Evolutionary conservation across 2,888 invertebrate genomes (phyloP).

Genomic region (Amphipyra berbera): DNA sequence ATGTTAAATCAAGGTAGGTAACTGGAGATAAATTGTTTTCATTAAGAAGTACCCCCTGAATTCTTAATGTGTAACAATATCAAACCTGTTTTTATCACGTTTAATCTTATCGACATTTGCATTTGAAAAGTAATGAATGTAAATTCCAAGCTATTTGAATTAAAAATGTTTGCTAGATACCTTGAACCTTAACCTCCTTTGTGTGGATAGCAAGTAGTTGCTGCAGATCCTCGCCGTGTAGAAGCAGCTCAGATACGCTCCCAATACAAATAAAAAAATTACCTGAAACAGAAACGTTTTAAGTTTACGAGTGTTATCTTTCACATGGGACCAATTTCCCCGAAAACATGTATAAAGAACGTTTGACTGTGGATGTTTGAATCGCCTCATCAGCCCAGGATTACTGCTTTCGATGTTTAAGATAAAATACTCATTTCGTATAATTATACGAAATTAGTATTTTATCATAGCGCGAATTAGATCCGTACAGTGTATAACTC

Average conservation of each 20-base stretch:
- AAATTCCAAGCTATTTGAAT: slow-evolving; percentile 5
- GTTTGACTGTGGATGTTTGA: too few species aligned
- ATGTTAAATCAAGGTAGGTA: slow-evolving; percentile 6
- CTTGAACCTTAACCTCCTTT: slow-evolving; percentile 81
- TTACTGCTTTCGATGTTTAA: too few species aligned
- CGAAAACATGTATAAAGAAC: too few species aligned
- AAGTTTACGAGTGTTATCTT: too few species aligned
- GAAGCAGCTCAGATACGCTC: slow-evolving; percentile 75
- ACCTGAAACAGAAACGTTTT: slow-evolving; percentile 68
- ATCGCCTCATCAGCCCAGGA: too few species aligned
- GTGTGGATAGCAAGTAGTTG: slow-evolving; percentile 75
- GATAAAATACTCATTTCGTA: too few species aligned
- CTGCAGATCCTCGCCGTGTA: slow-evolving; percentile 81
- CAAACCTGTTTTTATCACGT: slow-evolving; percentile 38
- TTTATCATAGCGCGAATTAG: too few species aligned
- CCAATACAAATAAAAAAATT: slow-evolving; percentile 70
- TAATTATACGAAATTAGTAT: too few species aligned
- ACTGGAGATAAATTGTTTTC: too few species aligned
- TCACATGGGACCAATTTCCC: too few species aligned
- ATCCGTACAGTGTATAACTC: too few species aligned
- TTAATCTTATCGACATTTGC: slow-evolving; percentile 22
- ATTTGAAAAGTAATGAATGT: slow-evolving; percentile 12
- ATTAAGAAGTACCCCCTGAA: slow-evolving; percentile 25
- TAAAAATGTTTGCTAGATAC: slow-evolving; percentile 60
- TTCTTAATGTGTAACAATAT: slow-evolving; percentile 21